phyloP scores from a whole-genome alignment of 2,797 vertebrate genomes.

The Acanthurus lineatus region DNA sequence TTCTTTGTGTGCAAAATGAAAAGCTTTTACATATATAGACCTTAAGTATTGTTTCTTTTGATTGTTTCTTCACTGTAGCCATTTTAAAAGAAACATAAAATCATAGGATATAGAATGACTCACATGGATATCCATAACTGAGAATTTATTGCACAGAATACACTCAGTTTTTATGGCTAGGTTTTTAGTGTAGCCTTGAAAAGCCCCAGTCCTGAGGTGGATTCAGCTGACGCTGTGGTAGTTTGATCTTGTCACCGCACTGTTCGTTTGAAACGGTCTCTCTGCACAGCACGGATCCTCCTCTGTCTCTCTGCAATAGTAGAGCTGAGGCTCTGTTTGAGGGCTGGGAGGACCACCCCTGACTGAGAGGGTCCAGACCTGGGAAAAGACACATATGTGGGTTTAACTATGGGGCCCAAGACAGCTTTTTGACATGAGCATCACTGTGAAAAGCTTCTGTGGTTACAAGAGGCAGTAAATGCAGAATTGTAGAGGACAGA shows the following conservation, averaged over 20 bases:
- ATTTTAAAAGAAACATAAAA: background rate
- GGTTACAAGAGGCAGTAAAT: constrained; percentile 8
- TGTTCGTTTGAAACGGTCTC: constrained; percentile 77
- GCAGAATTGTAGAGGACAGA: background rate
- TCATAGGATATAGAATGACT: constrained; percentile 16
- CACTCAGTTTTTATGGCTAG: background rate
- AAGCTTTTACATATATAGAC: background rate
- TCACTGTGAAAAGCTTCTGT: background rate
- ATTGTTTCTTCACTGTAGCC: background rate
- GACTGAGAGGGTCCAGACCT: constrained; percentile 75
- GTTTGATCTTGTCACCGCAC: constrained; percentile 63
- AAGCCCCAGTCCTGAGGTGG: constrained; percentile 7
- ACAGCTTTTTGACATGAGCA: background rate
- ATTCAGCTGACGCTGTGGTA: background rate
- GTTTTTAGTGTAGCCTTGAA: background rate
- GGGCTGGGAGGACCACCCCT: constrained; percentile 83
- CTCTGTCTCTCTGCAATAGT: constrained; percentile 85
- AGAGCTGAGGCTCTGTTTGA: constrained; percentile 84
- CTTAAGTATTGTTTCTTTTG: background rate
- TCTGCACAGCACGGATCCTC: constrained; percentile 83
- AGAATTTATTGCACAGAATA: background rate
- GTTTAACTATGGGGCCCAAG: background rate
- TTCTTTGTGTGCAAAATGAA: constrained; percentile 2
- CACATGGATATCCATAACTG: background rate
- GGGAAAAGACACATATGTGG: background rate